Conservation (phyloP, 2,797 vertebrate species). For the Melanotaenia pygmaea region DNA sequence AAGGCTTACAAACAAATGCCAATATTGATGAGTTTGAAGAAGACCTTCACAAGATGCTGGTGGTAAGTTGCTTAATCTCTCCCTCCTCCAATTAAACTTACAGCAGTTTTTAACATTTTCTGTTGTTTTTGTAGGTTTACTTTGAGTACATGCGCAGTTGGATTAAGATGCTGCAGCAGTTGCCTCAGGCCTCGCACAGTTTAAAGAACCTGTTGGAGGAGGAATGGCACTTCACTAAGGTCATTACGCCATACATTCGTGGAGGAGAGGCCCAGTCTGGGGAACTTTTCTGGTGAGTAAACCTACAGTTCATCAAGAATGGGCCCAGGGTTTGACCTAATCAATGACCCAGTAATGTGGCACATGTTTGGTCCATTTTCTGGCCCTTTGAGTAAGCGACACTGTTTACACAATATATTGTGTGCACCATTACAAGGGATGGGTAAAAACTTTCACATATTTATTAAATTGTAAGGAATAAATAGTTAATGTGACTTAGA, state of each 20-base stretch:
- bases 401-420: background rate
- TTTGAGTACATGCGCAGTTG: slow-evolving; percentile 99
- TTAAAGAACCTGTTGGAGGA: slow-evolving; percentile 98
- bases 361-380: background rate
- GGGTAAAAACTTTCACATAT: background rate
- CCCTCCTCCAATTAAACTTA: background rate
- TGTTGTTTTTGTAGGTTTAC: slow-evolving; percentile 87
- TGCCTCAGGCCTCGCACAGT: slow-evolving; percentile 98
- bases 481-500: too few relatives aligned
- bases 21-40: slow-evolving; percentile 98
- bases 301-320: background rate
- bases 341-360: background rate
- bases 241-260: slow-evolving; percentile 97
- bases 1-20: slow-evolving; percentile 87
- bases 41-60: slow-evolving; percentile 97
- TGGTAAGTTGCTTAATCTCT: slow-evolving; percentile 80
- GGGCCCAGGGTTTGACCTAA: background rate
- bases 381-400: background rate
- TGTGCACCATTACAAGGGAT: background rate
- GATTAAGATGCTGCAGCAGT: slow-evolving; percentile 99
- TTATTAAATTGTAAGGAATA: too few relatives aligned
- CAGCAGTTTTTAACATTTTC: background rate
- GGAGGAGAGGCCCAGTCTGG: slow-evolving; percentile 98
- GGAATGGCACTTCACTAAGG: slow-evolving; percentile 99
- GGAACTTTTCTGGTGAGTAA: slow-evolving; percentile 93